These are phyloP conservation scores for Orthonyx spaldingii DNA, from an alignment of 2,113 vertebrate species.

Conservation along the genomic window DNA sequence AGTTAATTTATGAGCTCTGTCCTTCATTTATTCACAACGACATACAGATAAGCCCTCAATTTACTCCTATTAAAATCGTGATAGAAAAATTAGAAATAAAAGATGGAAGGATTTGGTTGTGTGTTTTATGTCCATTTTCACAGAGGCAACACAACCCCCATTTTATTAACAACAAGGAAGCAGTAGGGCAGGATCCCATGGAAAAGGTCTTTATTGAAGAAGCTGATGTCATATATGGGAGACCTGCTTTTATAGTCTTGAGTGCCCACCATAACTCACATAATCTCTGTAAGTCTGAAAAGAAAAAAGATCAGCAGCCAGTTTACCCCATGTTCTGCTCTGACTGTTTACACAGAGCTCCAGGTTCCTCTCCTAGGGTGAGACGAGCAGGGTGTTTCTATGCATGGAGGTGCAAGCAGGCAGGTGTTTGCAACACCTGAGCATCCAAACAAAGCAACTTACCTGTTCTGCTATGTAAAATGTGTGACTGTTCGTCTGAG, in stretches of 20 bases:
- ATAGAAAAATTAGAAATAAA: not conserved
- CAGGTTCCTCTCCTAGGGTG: not conserved
- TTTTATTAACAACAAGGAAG: not conserved
- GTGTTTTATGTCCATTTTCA: not conserved
- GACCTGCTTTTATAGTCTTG: not conserved
- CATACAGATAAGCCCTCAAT: not conserved
- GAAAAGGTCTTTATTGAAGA: not conserved
- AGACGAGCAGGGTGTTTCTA: not conserved
- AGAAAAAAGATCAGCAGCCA: not conserved
- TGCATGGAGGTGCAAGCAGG: not conserved
- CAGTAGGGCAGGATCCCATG: not conserved
- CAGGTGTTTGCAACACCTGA: not conserved
- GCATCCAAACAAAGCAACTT: not conserved
- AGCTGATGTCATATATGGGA: not conserved
- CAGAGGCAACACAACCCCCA: not conserved
- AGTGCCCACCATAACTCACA: not conserved
- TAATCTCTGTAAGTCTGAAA: not conserved
- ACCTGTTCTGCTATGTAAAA: slow-evolving; percentile 98
- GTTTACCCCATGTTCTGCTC: not conserved
- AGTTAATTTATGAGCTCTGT: not conserved
- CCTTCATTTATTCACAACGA: not conserved
- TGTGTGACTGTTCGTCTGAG: slow-evolving; percentile 89
- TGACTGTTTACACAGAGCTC: not conserved
- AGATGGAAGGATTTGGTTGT: not conserved
- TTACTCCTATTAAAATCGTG: not conserved